Base-by-base conservation (phyloP, 2,113 vertebrate genomes). In the Oceanites oceanicus region DNA sequence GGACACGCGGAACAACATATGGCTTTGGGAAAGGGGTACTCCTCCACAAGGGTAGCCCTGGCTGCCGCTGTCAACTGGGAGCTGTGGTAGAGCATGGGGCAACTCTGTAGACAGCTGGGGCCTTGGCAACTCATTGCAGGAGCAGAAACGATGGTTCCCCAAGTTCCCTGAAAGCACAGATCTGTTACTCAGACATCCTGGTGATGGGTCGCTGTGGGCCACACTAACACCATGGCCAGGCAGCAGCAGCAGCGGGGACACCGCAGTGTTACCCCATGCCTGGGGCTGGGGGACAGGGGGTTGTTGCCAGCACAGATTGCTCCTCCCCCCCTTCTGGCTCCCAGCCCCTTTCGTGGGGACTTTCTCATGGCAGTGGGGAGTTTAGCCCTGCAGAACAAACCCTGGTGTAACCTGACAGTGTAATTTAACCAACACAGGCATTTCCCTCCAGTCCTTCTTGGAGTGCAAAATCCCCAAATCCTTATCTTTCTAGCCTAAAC, bases 1-100 rank as follows among this genome's bases (percentile, higher is more conserved):
- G 10, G 36, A 47, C 30, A 7, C 0, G 2, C 50, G 62, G 58
- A 67, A 40, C 25, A 23, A 45, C 3, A 2, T 8, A 2, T 7
- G 42, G 42, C 53, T 77, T 92, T 1, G 13, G 63, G 42, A 62
- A 11, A 67, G 13, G 23, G n/a, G 13, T 73, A 61, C 13, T 8
- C 25, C 45, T 83, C 67, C 59, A 55, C 22, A 49, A 49, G 14
- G 14, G 20, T 25, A 53, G 56, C 5, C 34, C 52, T 61, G 15
- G 32, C 20, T 26, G 52, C 58, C 2, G 1, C 75, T 62, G 47
- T 13, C 34, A 26, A 4, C 36, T 49, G 14, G 52, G 29, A 71
- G 15, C n/a, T 40, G 65, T 68, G 42, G 47, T 26, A 2, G 3
- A 40, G 20, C 4, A 0, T 18, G 11, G 32, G n/a, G 34, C 16